phyloP scores from a whole-genome alignment of 2,113 vertebrate species.

The Empidonax traillii region DNA sequence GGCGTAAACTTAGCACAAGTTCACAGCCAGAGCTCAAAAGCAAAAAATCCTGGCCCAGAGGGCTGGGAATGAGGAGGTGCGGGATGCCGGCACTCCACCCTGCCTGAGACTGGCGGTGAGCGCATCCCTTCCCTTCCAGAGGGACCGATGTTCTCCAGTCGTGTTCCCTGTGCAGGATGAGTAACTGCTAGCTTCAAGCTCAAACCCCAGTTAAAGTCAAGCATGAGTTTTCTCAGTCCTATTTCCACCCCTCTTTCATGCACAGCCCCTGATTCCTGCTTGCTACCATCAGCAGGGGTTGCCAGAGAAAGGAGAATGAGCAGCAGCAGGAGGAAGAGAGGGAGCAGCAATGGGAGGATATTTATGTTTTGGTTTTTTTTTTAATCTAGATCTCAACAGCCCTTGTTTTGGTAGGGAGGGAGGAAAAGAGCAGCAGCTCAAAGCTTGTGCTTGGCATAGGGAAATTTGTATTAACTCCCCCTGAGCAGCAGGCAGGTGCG shows the following conservation, averaged over 20 bases:
- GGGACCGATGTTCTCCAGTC: neutral
- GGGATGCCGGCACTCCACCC: neutral
- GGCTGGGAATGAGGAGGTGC: neutral
- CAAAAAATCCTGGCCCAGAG: neutral
- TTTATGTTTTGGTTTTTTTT: neutral
- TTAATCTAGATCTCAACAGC: neutral
- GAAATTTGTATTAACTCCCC: neutral
- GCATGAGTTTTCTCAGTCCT: neutral
- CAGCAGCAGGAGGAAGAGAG: neutral
- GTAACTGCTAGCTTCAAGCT: neutral
- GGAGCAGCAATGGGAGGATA: neutral
- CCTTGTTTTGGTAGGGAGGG: neutral
- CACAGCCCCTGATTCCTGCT: neutral
- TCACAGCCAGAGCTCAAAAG: neutral
- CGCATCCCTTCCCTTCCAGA: neutral
- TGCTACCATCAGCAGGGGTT: neutral
- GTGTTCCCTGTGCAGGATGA: neutral
- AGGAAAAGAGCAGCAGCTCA: neutral
- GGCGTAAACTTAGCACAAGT: neutral
- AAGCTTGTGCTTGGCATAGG: neutral
- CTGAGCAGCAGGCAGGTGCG: neutral
- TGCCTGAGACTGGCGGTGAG: neutral
- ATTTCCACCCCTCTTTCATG: neutral
- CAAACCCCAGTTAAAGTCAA: neutral
- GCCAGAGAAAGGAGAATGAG: neutral